Evolutionary conservation across 2,797 vertebrate genomes (phyloP), one percentile per base, ranked within the genome.

Genomic region (Phoebastria nigripes): DNA sequence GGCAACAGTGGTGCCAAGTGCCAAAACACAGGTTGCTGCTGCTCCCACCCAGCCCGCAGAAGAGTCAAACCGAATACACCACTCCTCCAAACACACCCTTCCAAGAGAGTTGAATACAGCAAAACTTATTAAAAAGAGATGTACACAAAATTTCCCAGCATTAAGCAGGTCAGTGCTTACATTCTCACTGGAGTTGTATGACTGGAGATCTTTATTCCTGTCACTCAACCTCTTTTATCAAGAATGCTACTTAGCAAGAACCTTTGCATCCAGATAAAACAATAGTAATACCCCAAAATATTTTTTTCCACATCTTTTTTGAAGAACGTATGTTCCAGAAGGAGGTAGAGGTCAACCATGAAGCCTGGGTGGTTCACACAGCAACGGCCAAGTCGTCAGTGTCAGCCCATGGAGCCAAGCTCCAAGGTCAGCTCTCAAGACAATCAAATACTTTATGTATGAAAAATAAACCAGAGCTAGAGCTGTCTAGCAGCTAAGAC

Each of bases 11-110:
- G 37, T 19, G 31, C 66, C 80, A 47, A 61, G 54, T 4, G 22
- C 73, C 71, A 82, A 55, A 66, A 28, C 67, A 29, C 33, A 13
- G 18, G 44, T 37, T 66, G 42, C 66, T 78, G 65, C 55, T 82
- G 74, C 37, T 93, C 44, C 67, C 35, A 31, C 24, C 76, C 42
- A 67, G 59, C 62, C 46, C 0, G 4, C 8, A 2, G 39, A 84
- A 87, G 54, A 7, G 25, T 16, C 2, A 1, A 52, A 66, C 22
- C 8, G 3, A 80, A 73, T 3, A 11, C 0, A 0, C 15, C 1
- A 3, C 42, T 47, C n/a, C 44, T 54, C 56, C 54, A 87, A 78
- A 67, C 3, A 3, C 1, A 3, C 5, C 52, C 41, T 63, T 65
- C 65, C 42, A 42, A 65, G 39, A 39, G 22, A 33, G 4, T 0